Base-by-base conservation (phyloP, 2,888 invertebrate genomes). In the Sarcophaga carnaria region DNA sequence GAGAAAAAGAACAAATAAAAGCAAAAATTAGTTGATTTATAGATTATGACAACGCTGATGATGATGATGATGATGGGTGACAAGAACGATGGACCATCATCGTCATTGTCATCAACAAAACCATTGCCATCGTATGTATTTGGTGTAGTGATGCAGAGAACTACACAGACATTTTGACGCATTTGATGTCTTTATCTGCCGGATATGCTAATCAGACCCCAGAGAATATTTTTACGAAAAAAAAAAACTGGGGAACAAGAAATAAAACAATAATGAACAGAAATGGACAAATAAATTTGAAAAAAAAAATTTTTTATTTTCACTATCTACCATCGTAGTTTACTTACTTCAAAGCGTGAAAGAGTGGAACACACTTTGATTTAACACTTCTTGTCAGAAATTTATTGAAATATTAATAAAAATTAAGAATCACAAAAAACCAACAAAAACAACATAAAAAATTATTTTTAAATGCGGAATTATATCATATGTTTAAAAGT, bases 311-410 rank as follows among this genome's bases (percentile, higher is more conserved):
- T 4, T 4, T 17, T 54, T 54, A 10, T 54, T 17, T 17, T 12
- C 14, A 14, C 17, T 54, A 37, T 37, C 37, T 37, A 2, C 37
- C 54, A 54, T 14, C 12, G 17, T 54, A 54, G 12, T 49, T 49
- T 60, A 79, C 27, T 27, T 67, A 37, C 11, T 3, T 12, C 8
- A 49, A 49, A 49, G 14, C 49, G 49, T 2, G 47, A 70, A 70
- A 84, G 71, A 85, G 71, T 37, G 37, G 10, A 37, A 37, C 37
- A 81, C 80, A 88, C 91, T 92, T 92, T 92, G 92, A 92, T 92
- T 92, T 92, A 92, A 92, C 92, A 92, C 92, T 92, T 92, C 92
- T 92, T 92, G 92, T 92, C 92, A 92, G 91, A 91, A 91, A 91
- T 91, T 92, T 91, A 92, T 92, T 91, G 91, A 90, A 90, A 82